Evolutionary conservation across 2,797 vertebrate genomes (phyloP).

Genomic region (Xiphorhynchus erythropygius): DNA sequence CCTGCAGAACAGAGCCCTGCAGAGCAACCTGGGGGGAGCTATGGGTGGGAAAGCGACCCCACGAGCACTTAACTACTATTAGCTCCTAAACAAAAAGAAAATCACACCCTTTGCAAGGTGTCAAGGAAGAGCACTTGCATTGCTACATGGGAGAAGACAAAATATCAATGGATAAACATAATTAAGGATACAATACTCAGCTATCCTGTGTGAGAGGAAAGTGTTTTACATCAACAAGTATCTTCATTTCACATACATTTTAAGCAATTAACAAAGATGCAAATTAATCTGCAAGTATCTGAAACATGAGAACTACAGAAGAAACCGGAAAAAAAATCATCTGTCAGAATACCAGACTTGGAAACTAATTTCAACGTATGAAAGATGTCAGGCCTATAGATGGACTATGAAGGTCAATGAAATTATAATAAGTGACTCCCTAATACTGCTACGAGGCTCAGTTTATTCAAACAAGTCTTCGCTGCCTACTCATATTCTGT

Average conservation of each 20-base stretch:
- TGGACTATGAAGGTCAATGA: background rate
- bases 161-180: background rate
- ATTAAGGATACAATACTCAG: background rate
- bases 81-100: background rate
- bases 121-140: background rate
- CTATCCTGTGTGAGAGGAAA: background rate
- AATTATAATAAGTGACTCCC: background rate
- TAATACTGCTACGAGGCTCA: background rate
- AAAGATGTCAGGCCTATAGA: background rate
- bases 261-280: background rate
- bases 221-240: background rate
- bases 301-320: background rate
- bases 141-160: background rate
- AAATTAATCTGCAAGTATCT: background rate
- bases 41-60: fast-evolving
- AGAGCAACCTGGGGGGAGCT: too few species aligned
- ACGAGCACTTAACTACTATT: background rate
- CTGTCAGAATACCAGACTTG: background rate
- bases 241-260: background rate
- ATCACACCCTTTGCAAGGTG: background rate
- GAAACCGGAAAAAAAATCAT: background rate
- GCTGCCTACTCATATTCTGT: background rate
- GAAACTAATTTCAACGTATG: background rate
- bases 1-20: too few species aligned
- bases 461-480: background rate